Conservation (phyloP, 2,113 vertebrate genomes). For the Acrocephalus arundinaceus region DNA sequence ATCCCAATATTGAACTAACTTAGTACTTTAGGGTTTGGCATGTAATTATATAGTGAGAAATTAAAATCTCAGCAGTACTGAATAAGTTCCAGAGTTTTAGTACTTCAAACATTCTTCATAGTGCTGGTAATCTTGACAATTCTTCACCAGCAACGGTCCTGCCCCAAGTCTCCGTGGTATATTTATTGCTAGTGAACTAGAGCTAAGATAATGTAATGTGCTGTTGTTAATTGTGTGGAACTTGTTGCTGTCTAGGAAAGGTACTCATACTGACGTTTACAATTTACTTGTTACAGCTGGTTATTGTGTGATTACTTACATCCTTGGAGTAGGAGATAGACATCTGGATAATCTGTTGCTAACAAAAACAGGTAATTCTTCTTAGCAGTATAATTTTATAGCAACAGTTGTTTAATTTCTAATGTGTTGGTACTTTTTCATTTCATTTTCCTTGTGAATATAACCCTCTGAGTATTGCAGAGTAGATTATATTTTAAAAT, state of each 20-base stretch:
- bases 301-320: conserved; percentile 98
- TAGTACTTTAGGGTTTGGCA: not conserved
- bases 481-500: not conserved
- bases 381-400: not conserved
- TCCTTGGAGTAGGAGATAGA: conserved; percentile 95
- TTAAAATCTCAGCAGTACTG: not conserved
- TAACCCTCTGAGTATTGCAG: not conserved
- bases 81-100: not conserved
- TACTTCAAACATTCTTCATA: not conserved
- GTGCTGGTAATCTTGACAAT: not conserved
- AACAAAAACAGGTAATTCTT: conserved; percentile 88
- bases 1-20: not conserved
- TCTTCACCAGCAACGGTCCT: not conserved
- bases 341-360: conserved; percentile 97
- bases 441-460: not conserved
- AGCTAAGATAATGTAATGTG: not conserved
- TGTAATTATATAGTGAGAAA: not conserved
- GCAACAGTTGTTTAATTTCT: not conserved
- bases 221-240: not conserved
- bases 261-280: not conserved
- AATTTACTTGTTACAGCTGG: conserved; percentile 81
- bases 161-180: not conserved
- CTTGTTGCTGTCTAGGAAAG: not conserved
- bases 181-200: not conserved
- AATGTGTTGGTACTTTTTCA: not conserved